phyloP scores from a whole-genome alignment of 2,113 vertebrate genomes.

The Gulo gulo region DNA sequence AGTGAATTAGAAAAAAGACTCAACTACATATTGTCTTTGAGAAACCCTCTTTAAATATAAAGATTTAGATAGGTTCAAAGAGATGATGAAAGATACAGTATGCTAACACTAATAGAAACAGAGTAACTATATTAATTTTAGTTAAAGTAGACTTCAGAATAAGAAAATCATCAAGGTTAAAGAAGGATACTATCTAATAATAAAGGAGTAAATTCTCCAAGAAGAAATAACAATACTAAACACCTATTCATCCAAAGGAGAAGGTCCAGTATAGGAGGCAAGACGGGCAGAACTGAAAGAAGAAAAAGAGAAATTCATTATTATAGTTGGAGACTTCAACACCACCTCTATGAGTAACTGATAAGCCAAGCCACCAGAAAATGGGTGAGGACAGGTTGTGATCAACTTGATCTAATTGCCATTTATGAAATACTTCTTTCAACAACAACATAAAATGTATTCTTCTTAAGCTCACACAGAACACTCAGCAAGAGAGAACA shows the following conservation, averaged over 20 bases:
- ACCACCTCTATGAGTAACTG: not conserved
- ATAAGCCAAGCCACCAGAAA: not conserved
- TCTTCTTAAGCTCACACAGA: too few relatives aligned
- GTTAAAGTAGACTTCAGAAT: not conserved
- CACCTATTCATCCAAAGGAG: not conserved
- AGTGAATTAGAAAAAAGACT: not conserved
- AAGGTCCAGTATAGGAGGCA: not conserved
- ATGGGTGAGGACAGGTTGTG: not conserved
- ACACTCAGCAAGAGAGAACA: not conserved
- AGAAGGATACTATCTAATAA: not conserved
- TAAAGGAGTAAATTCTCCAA: not conserved
- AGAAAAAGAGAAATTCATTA: not conserved
- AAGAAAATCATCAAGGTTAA: not conserved
- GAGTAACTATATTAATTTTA: not conserved
- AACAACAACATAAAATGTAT: not conserved
- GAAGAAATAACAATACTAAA: slow-evolving; percentile 1
- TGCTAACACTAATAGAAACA: not conserved
- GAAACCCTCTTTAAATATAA: not conserved
- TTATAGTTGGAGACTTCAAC: not conserved
- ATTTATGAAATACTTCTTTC: not conserved
- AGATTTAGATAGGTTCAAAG: not conserved
- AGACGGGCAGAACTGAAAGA: not conserved
- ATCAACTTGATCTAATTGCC: not conserved
- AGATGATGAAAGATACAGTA: not conserved
- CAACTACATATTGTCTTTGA: not conserved